Conservation (phyloP, 2,888 invertebrate genomes). For the Heliconius ethilla region DNA sequence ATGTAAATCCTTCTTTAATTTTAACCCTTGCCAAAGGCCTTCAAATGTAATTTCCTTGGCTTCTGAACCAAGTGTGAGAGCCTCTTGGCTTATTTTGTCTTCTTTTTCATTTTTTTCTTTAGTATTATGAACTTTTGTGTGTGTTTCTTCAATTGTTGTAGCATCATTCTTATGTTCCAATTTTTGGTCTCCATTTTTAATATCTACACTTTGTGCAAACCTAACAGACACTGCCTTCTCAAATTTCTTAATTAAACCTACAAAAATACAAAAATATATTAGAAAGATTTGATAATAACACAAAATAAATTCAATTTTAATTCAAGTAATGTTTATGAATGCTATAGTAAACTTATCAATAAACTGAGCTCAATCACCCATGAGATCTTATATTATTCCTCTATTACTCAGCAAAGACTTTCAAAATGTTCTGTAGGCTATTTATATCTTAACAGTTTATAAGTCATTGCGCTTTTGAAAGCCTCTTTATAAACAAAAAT, state of each 20-base stretch:
- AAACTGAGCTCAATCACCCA: neutral
- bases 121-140: constrained; percentile 43
- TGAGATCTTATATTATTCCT: neutral
- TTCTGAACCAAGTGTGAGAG: constrained; percentile 59
- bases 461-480: neutral
- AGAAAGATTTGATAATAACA: neutral
- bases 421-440: neutral
- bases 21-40: constrained; percentile 68
- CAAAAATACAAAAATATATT: constrained; percentile 37
- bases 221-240: constrained; percentile 62
- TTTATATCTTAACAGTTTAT: neutral
- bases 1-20: constrained; percentile 68
- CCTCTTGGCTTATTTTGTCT: constrained; percentile 52
- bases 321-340: neutral
- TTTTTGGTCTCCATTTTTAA: constrained; percentile 49
- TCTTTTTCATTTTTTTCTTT: constrained; percentile 47
- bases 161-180: constrained; percentile 48
- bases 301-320: neutral
- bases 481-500: neutral
- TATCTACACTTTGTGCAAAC: constrained; percentile 48
- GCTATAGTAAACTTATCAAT: neutral
- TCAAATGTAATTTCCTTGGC: constrained; percentile 67
- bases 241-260: constrained; percentile 65
- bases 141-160: constrained; percentile 52
- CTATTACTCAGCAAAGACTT: neutral